Base-by-base conservation (phyloP, 2,113 vertebrate genomes). In the Jacana jacana region DNA sequence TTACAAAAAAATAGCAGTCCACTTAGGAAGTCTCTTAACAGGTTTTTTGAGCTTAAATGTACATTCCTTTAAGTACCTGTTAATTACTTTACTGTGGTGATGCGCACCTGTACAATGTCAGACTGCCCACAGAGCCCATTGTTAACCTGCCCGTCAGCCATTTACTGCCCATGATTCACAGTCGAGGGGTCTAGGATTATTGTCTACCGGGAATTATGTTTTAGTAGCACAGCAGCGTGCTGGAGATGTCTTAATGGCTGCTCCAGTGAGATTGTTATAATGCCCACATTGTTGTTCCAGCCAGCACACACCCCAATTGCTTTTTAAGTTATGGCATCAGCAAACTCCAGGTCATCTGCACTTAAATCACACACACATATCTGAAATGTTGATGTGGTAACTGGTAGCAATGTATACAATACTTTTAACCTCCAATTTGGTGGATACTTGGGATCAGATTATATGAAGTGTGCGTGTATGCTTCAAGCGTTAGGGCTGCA, bases 11-110 rank as follows among this genome's bases (percentile, higher is more conserved):
- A 95, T 83, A 88, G 52, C 95, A 96, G 90, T 57, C 93, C 93
- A 94, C 94, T 97, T 97, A 97, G 95, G 93, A 97, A 97, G 95
- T 93, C 95, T 96, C 95, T 97, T 97, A 97, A 97, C 96, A 97
- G 95, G 81, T 96, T 97, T 97, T 96, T 86, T 84, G 86, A 95
- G 95, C 93, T 96, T 97, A 97, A 96, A 97, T 93, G 94, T 91
- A 90, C 96, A 93, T 96, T 97, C 80, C 75, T 96, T 96, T 97
- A 97, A 97, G 97, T 97, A 97, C 63, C 96, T 97, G 96, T 96
- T 97, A 97, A 97, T 97, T 96, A 96, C 96, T 95, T 95, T 96
- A 76, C 95, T 95, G 84, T 95, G 95, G 97, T 97, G 97, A 97
- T 96, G 91, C 52, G 28, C 97, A 96, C 96, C 97, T 97, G 97